Conservation (phyloP, 2,888 invertebrate genomes). For the Orthosia incerta region DNA sequence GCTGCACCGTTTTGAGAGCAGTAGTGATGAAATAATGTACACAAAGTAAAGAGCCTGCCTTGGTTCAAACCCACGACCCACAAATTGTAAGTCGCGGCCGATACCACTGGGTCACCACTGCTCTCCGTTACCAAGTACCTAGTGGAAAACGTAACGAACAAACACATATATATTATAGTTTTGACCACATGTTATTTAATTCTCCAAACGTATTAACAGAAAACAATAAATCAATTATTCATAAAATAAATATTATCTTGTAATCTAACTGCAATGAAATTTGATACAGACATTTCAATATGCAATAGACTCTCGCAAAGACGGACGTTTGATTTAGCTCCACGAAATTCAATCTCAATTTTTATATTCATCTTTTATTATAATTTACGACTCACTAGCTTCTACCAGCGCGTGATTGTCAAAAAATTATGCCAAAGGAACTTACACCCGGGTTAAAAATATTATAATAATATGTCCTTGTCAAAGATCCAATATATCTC, state of each 20-base stretch:
- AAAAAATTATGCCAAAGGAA: too few species aligned
- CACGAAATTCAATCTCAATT: slow-evolving; percentile 26
- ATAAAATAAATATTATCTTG: slow-evolving; percentile 5
- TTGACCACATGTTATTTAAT: not conserved
- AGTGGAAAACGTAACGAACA: not conserved
- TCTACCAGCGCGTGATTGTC: too few species aligned
- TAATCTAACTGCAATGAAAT: slow-evolving; percentile 27
- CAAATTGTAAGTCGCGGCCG: too few species aligned
- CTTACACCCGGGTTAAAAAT: too few species aligned
- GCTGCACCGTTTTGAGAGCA: too few species aligned
- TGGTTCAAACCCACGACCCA: too few species aligned
- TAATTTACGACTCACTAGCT: not conserved
- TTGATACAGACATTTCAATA: slow-evolving; percentile 24
- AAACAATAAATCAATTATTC: not conserved
- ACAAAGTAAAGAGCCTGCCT: too few species aligned
- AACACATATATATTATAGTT: not conserved
- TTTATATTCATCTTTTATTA: slow-evolving; percentile 14
- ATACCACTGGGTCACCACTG: too few species aligned
- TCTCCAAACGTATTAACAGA: not conserved
- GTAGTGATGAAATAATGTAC: too few species aligned
- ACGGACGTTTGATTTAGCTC: slow-evolving; percentile 2
- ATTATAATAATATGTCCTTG: too few species aligned
- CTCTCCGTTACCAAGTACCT: not conserved
- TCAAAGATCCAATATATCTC: too few species aligned
- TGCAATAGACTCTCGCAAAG: slow-evolving; percentile 1